These are phyloP conservation scores for Hippocampus barbouri DNA, from an alignment of 2,113 vertebrate species.

Conservation along the genomic window DNA sequence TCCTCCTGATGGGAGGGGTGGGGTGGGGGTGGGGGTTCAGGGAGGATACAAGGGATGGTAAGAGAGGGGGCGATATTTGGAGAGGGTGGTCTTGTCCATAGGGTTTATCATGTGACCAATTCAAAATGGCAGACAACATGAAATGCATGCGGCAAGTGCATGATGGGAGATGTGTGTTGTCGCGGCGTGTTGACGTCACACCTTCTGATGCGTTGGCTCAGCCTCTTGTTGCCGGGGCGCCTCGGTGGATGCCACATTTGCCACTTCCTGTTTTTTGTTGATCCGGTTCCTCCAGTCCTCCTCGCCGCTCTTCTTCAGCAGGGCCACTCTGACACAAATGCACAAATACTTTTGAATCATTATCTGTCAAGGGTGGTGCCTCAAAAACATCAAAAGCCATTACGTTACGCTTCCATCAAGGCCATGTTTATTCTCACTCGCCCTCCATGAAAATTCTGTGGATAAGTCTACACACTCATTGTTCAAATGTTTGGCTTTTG, in stretches of 20 bases:
- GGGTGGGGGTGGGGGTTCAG: constrained; percentile 71
- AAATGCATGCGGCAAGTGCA: background rate
- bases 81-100: constrained; percentile 19
- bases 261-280: constrained; percentile 84
- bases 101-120: background rate
- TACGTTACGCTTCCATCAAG: too few species aligned
- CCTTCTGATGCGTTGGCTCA: constrained; percentile 77
- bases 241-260: constrained; percentile 69
- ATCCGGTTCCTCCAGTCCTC: constrained; percentile 96
- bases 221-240: constrained; percentile 72
- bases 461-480: too few species aligned
- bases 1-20: constrained; percentile 81
- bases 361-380: background rate
- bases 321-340: constrained; percentile 76
- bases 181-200: background rate
- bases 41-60: constrained; percentile 40
- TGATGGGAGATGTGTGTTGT: background rate
- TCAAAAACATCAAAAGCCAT: background rate
- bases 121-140: background rate
- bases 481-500: too few species aligned
- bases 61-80: background rate
- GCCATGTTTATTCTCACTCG: too few species aligned
- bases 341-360: background rate
- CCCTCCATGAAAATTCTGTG: too few species aligned
- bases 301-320: constrained; percentile 93